Conservation (phyloP, 2,113 vertebrate species). For the Leptocoma aspasia region DNA sequence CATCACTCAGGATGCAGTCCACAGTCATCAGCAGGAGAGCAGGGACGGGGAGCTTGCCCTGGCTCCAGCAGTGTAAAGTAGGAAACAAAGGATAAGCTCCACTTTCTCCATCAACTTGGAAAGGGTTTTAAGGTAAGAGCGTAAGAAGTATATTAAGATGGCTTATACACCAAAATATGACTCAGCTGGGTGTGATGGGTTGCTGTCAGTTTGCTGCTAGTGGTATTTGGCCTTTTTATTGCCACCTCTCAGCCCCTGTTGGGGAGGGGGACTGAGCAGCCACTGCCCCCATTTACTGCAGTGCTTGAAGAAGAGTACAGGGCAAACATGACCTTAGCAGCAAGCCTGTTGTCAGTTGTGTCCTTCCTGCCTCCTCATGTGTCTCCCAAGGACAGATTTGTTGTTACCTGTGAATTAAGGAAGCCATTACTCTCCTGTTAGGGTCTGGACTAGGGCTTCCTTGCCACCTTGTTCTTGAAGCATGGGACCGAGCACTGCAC, state of each 20-base stretch:
- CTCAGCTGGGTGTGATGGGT: background rate
- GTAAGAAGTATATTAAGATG: background rate
- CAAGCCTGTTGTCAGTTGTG: background rate
- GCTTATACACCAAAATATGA: background rate
- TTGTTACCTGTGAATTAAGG: background rate
- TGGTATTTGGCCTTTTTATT: background rate
- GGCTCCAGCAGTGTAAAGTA: background rate
- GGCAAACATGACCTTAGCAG: slow-evolving; percentile 45
- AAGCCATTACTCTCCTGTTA: background rate
- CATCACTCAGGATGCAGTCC: background rate
- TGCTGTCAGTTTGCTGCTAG: background rate
- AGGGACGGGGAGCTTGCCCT: background rate
- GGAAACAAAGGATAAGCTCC: background rate
- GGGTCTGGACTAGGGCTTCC: background rate
- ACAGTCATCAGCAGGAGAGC: background rate
- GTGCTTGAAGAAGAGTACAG: slow-evolving; percentile 14
- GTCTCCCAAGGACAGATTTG: background rate
- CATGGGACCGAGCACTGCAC: fast-evolving
- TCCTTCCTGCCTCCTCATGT: background rate
- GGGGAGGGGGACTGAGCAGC: background rate
- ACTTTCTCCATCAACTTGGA: background rate
- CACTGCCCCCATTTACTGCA: background rate
- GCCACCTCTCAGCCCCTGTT: background rate
- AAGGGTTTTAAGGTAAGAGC: background rate
- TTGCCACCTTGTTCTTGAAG: background rate